Evolutionary conservation across 2,113 vertebrate genomes (phyloP).

Genomic region (Ondatra zibethicus): DNA sequence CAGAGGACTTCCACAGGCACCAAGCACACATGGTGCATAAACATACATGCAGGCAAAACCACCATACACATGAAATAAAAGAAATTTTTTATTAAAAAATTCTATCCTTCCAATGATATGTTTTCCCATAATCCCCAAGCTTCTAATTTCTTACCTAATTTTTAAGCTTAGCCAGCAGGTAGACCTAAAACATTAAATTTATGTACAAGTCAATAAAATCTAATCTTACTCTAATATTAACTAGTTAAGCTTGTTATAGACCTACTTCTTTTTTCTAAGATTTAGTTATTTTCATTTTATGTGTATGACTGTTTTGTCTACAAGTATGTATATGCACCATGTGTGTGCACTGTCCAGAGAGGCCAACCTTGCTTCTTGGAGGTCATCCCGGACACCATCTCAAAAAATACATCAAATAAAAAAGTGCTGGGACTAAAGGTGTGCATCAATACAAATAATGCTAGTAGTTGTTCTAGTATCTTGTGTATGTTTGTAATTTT

Average conservation of each 20-base stretch:
- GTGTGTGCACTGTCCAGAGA: not conserved
- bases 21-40: not conserved
- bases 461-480: not conserved
- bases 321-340: not conserved
- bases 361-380: not conserved
- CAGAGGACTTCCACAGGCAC: not conserved
- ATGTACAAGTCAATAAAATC: conserved; percentile 26
- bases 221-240: not conserved
- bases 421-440: not conserved
- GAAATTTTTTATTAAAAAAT: not conserved
- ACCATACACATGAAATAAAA: not conserved
- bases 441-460: not conserved
- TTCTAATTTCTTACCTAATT: conserved; percentile 21
- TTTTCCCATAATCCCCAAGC: not conserved
- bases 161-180: not conserved
- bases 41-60: not conserved
- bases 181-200: not conserved
- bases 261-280: not conserved
- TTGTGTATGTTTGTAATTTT: not conserved
- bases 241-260: conserved; percentile 22
- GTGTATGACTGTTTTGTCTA: not conserved
- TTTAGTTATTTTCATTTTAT: not conserved
- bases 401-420: not conserved
- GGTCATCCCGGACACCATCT: not conserved
- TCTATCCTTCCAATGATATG: not conserved